Evolutionary conservation across 2,113 vertebrate genomes (phyloP).

Genomic region (Tragulus kanchil): DNA sequence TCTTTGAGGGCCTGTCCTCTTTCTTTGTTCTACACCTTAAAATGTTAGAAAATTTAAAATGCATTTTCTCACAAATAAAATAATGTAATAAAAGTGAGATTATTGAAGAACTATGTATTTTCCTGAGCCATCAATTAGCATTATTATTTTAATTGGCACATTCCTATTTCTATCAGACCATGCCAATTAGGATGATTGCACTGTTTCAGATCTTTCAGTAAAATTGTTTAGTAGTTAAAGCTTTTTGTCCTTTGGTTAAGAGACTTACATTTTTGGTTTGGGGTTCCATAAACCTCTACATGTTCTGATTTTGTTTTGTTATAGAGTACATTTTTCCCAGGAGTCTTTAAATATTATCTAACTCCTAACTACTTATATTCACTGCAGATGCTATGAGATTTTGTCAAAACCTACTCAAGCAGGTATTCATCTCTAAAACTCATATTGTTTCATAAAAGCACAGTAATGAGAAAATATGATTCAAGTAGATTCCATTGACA

Average conservation of each 20-base stretch:
- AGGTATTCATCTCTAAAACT: background rate
- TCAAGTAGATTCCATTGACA: constrained; percentile 28
- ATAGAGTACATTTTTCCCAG: background rate
- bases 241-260: constrained; percentile 38
- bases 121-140: constrained; percentile 27
- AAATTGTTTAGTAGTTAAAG: background rate
- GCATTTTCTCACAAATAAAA: constrained; percentile 32
- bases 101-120: constrained; percentile 35
- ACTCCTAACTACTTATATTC: background rate
- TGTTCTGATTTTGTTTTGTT: constrained; percentile 56
- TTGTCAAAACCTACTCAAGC: background rate
- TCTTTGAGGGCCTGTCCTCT: background rate
- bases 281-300: background rate
- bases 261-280: constrained; percentile 1
- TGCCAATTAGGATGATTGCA: background rate
- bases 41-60: constrained; percentile 40
- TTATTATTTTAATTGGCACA: constrained; percentile 45
- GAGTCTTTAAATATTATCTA: constrained; percentile 13
- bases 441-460: constrained; percentile 2
- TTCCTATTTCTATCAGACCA: constrained; percentile 49
- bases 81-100: constrained; percentile 39
- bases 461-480: background rate
- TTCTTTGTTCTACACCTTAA: constrained; percentile 41
- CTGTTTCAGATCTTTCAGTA: background rate
- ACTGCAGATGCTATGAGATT: background rate